Conservation (phyloP, 2,113 vertebrate genomes). For the Hemichromis elongatus region DNA sequence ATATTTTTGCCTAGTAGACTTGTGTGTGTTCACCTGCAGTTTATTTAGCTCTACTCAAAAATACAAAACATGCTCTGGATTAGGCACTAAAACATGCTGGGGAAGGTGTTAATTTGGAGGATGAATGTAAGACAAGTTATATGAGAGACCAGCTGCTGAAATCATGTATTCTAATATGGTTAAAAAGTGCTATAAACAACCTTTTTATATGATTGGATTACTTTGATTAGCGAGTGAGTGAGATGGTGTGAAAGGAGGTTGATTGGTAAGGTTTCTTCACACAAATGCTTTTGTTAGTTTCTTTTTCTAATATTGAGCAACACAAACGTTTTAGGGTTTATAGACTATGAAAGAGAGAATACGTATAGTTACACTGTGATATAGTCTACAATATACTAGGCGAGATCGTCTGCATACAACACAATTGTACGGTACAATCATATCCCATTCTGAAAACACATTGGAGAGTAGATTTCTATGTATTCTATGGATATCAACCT, state of each 20-base stretch:
- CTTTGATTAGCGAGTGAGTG: background rate
- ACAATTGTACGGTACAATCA: fast-evolving
- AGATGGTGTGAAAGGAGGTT: background rate
- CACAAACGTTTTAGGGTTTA: background rate
- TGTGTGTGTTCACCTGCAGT: fast-evolving
- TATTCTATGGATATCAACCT: no score
- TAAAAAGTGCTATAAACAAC: background rate
- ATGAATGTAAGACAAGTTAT: background rate
- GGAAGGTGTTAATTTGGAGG: background rate
- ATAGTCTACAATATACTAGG: background rate
- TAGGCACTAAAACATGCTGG: background rate
- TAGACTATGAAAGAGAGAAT: background rate
- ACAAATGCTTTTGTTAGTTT: background rate
- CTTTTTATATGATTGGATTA: fast-evolving
- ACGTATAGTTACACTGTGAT: fast-evolving
- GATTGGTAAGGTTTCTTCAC: fast-evolving
- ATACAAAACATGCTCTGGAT: background rate
- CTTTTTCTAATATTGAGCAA: background rate
- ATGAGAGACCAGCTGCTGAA: background rate
- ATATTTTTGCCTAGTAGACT: background rate
- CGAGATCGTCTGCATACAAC: fast-evolving
- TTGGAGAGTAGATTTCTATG: background rate
- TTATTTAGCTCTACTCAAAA: background rate
- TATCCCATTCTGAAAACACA: background rate
- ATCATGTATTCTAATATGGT: background rate